Evolutionary conservation across 2,888 invertebrate species (phyloP).

Genomic region (Dione juno): DNA sequence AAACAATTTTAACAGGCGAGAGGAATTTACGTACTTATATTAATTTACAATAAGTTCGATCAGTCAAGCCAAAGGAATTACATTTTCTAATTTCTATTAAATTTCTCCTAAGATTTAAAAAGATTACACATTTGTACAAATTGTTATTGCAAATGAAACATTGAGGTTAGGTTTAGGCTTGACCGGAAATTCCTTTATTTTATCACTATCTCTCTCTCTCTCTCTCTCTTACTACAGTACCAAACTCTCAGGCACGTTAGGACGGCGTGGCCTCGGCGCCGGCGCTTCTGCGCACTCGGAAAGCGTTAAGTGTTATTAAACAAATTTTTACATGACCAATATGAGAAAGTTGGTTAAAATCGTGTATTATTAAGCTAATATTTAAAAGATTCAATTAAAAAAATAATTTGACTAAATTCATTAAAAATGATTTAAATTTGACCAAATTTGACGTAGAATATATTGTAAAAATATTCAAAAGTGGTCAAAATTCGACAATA

Average conservation of each 20-base stretch:
- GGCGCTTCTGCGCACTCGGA: constrained; percentile 17
- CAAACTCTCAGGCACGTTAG: constrained; percentile 64
- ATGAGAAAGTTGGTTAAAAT: background rate
- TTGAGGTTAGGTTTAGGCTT: background rate
- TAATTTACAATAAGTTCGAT: constrained; percentile 21
- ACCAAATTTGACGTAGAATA: background rate
- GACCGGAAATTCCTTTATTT: constrained; percentile 6
- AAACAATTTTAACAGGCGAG: constrained; percentile 9
- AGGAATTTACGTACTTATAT: background rate
- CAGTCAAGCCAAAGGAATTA: constrained; percentile 30
- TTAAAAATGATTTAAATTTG: background rate
- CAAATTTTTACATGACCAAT: background rate
- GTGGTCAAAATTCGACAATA: background rate
- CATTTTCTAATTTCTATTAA: background rate
- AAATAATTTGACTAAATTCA: background rate
- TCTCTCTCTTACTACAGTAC: constrained; percentile 15
- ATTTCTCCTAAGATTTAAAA: constrained; percentile 2
- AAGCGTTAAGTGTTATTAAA: constrained; percentile 3
- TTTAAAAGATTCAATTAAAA: background rate
- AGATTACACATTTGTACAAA: constrained; percentile 13
- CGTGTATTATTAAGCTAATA: background rate
- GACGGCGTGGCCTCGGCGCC: constrained; percentile 66
- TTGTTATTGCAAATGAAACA: constrained; percentile 16
- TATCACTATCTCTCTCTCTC: background rate
- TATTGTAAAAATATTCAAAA: no score